phyloP scores from a whole-genome alignment of 1,140 invertebrate genomes.

The Elymnias hypermnestra region DNA sequence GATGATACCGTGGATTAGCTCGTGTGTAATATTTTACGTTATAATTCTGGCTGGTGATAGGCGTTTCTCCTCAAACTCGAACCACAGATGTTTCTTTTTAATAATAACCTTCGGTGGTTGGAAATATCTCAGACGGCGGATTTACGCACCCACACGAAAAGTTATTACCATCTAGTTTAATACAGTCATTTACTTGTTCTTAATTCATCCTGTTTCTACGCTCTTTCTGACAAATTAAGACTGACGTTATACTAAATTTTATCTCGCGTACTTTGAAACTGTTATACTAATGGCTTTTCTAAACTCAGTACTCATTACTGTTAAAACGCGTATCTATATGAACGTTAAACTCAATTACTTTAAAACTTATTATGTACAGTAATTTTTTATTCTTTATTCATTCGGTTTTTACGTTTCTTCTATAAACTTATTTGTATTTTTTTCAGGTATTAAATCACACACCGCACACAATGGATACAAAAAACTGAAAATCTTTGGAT shows the following conservation, averaged over 20 bases:
- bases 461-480: not conserved
- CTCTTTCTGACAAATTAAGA: constrained; percentile 17
- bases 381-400: too few relatives aligned
- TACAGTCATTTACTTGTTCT: constrained; percentile 2
- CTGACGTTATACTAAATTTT: too few relatives aligned
- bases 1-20: too few relatives aligned
- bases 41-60: constrained; percentile 14
- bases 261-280: too few relatives aligned
- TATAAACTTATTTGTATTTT: constrained; percentile 11
- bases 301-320: too few relatives aligned
- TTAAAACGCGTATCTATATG: too few relatives aligned
- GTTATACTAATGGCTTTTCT: too few relatives aligned
- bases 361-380: too few relatives aligned
- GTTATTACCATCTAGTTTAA: constrained; percentile 29
- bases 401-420: constrained; percentile 3
- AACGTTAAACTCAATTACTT: too few relatives aligned
- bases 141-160: constrained; percentile 35
- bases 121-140: constrained; percentile 49
- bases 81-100: constrained; percentile 33
- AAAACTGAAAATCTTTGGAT: not conserved
- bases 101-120: constrained; percentile 35
- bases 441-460: constrained; percentile 38
- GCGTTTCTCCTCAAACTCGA: constrained; percentile 22
- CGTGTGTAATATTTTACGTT: too few relatives aligned
- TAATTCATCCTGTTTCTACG: constrained; percentile 32